phyloP scores from a whole-genome alignment of 2,797 vertebrate genomes.

The Hippoglossus hippoglossus region DNA sequence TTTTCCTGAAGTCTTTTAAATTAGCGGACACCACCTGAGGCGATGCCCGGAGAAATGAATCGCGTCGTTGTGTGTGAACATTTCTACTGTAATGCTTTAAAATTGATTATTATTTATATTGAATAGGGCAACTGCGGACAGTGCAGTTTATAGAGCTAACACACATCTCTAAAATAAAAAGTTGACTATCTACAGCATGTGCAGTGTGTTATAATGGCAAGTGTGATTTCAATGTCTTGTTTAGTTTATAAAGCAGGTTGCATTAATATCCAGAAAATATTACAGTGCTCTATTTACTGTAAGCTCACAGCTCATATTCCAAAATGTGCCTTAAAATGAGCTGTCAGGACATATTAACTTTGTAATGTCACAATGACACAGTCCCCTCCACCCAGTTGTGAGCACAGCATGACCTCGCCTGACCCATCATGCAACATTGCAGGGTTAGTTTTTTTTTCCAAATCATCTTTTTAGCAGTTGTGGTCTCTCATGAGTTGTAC shows the following conservation, averaged over 20 bases:
- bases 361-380: no score
- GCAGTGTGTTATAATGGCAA: background rate
- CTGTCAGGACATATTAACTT: no score
- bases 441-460: no score
- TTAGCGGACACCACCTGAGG: constrained; percentile 60
- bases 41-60: constrained; percentile 52
- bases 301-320: no score
- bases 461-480: no score
- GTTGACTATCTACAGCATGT: background rate
- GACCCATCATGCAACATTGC: no score
- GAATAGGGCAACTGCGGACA: no score
- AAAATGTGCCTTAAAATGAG: background rate
- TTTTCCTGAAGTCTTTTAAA: constrained; percentile 51
- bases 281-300: no score
- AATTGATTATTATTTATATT: constrained; percentile 30
- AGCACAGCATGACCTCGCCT: no score
- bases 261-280: background rate
- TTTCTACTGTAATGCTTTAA: constrained; percentile 35
- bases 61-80: constrained; percentile 5
- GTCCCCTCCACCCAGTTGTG: no score
- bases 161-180: background rate
- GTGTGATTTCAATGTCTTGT: background rate
- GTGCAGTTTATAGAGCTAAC: background rate
- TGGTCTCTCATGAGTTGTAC: no score
- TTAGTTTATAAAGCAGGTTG: background rate